Evolutionary conservation across 2,888 invertebrate genomes (phyloP), one percentile per base, ranked within the genome.

Genomic region (Clusia tigrina): DNA sequence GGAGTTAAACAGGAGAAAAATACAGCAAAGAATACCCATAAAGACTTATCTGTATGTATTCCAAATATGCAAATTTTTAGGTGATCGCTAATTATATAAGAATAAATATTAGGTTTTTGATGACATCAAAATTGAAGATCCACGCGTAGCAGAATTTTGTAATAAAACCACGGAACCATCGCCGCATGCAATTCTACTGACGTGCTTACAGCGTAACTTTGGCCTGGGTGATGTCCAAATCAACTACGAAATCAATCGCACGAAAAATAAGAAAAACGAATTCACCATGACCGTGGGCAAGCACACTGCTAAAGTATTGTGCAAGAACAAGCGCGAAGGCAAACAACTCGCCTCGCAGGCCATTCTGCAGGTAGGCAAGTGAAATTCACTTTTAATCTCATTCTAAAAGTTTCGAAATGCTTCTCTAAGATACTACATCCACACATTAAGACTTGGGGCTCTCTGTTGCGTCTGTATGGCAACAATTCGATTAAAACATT

Each of bases 341-440:
- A 98, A 98, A 81, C 98, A 99, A 81, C 86, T 93, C 71, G 98
- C 98, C 18, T 94, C 98, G 2, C 98, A 99, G 84, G 90, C 93
- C 9, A 95, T 98, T 71, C 85, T 98, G 53, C 93, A 94, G 87
- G 91, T 91, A 74, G 67, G n/a, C 1, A 42, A n/a, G n/a, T n/a
- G 20, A 37, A 54, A 32, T 12, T 48, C 26, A 54, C 37, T 26
- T 26, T 24, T 3, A 25, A 23, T 48, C 23, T 12, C 20, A 20
- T 52, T 15, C 22, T 51, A 9, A n/a, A 42, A 22, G 25, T 53
- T 57, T 26, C 38, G 15, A 48, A 20, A 22, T 51, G 1, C n/a
- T 9, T 67, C 60, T 78, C 78, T 2, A 84, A 94, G 90, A 89
- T 91, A 58, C 86, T 99, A 25, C 98, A 98, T 86, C 98, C 98